Percentiles rank a stretch among this genome's conserved stretches.
phyloP scores from a whole-genome alignment of 2,797 vertebrate species.

The Coreius guichenoti region DNA sequence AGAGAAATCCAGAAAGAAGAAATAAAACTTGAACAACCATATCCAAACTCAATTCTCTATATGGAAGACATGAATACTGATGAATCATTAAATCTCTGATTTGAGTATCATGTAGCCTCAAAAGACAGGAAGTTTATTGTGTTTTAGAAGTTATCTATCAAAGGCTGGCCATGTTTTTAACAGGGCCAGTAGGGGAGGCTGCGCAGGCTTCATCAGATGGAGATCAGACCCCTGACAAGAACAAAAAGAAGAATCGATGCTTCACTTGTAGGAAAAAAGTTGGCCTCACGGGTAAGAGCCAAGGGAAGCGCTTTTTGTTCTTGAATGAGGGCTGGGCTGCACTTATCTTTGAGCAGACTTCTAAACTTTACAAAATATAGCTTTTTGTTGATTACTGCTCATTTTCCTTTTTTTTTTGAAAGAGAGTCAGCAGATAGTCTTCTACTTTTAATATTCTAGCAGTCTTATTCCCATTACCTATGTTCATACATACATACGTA shows the following conservation, averaged over 20 bases:
- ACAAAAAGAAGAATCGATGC: slow-evolving; percentile 92
- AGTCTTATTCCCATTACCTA: neutral
- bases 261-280: slow-evolving; percentile 92
- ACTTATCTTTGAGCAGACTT: neutral
- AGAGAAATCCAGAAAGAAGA: neutral
- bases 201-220: slow-evolving; percentile 81
- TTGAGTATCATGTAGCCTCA: neutral
- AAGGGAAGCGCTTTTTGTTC: neutral
- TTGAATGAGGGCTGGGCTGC: neutral
- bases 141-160: neutral
- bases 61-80: slow-evolving; percentile 8
- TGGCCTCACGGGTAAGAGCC: slow-evolving; percentile 86
- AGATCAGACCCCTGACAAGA: slow-evolving; percentile 86
- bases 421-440: neutral
- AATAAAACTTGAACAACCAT: neutral
- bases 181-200: slow-evolving; percentile 79
- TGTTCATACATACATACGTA: too few species aligned
- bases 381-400: neutral
- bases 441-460: neutral
- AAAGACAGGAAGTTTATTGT: slow-evolving; percentile 15
- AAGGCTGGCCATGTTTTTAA: slow-evolving; percentile 31
- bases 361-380: neutral
- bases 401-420: neutral
- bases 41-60: neutral
- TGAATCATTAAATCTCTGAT: neutral